Percentiles rank a stretch among this genome's conserved stretches.
Evolutionary conservation across 2,113 vertebrate species (phyloP).

Genomic region (Crotalus helleri): DNA sequence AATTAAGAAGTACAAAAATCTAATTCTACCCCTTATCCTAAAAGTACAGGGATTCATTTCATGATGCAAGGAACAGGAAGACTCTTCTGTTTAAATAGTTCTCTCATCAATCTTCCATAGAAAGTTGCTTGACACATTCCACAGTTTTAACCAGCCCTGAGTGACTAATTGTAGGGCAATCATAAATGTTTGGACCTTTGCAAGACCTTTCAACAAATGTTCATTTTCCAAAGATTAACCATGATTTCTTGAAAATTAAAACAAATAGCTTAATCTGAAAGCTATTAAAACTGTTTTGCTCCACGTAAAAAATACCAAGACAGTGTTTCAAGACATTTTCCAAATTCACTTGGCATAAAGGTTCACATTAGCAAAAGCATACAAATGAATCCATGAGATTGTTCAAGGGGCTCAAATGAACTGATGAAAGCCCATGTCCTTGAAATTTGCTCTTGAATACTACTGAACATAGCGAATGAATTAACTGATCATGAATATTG

Average conservation of each 20-base stretch:
- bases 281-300: conserved; percentile 10
- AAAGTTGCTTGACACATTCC: conserved; percentile 20
- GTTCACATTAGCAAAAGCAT: neutral
- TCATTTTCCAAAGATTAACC: conserved; percentile 22
- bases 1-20: neutral
- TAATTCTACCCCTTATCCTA: neutral
- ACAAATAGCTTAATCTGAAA: conserved; percentile 22
- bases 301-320: neutral
- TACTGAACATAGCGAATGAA: neutral
- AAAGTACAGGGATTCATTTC: neutral
- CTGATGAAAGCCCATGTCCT: neutral
- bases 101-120: conserved; percentile 26
- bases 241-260: conserved; percentile 21
- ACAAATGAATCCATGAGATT: neutral
- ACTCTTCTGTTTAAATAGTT: neutral
- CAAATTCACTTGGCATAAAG: neutral
- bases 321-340: neutral
- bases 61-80: neutral
- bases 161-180: conserved; percentile 34
- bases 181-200: conserved; percentile 2
- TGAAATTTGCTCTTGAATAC: neutral
- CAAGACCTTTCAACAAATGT: conserved; percentile 34
- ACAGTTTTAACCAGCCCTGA: conserved; percentile 20
- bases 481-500: neutral
- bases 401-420: neutral